phyloP scores from a whole-genome alignment of 2,113 vertebrate genomes.

The Hyla sarda region DNA sequence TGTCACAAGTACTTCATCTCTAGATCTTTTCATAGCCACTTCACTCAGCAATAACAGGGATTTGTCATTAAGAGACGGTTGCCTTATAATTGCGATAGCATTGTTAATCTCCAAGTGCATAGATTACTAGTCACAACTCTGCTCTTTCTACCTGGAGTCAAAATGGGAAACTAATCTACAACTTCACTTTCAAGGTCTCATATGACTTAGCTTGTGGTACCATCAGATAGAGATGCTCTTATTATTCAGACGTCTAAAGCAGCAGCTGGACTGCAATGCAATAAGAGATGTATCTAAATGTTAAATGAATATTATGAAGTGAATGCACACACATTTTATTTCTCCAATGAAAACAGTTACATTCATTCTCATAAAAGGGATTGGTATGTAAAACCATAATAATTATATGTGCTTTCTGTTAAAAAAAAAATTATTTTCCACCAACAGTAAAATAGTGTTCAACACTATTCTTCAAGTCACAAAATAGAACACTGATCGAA shows the following conservation, averaged over 20 bases:
- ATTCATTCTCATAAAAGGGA: no score
- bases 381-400: no score
- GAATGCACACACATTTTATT: neutral
- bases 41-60: slow-evolving; percentile 56
- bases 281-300: neutral
- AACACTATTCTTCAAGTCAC: no score
- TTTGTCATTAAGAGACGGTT: slow-evolving; percentile 50
- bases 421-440: no score
- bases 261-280: neutral
- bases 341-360: neutral
- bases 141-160: neutral
- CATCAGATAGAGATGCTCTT: neutral
- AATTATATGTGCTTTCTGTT: no score
- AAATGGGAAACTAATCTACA: slow-evolving; percentile 25
- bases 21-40: slow-evolving; percentile 39
- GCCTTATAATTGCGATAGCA: slow-evolving; percentile 46
- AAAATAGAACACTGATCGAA: no score
- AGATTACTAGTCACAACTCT: slow-evolving; percentile 44
- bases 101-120: slow-evolving; percentile 57
- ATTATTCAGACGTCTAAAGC: neutral
- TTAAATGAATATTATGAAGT: neutral
- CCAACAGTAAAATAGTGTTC: no score
- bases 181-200: slow-evolving; percentile 28
- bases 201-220: neutral
- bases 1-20: slow-evolving; percentile 55